These are phyloP conservation scores for Epizoanthus rinbou DNA, from an alignment of 92 coral and sea anemone genomes.

Conservation along the genomic window DNA sequence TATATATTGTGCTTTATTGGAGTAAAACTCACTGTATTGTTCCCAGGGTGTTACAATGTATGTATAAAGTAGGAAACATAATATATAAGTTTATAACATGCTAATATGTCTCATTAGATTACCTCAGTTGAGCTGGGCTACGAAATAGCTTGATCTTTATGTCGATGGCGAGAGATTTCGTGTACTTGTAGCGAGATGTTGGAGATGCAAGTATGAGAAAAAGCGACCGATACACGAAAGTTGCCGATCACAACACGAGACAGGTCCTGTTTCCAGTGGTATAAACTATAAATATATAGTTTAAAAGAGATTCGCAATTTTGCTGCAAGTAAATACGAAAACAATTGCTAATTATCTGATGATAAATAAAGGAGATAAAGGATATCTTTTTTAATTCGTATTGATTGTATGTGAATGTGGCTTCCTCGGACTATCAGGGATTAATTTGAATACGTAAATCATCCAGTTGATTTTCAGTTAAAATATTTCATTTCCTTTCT, in stretches of 20 bases:
- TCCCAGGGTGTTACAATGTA: no score
- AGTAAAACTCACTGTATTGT: no score
- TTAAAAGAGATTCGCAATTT: slow-evolving; percentile 7
- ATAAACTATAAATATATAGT: background rate
- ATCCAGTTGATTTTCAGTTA: background rate
- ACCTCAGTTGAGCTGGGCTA: no score
- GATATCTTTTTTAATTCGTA: background rate
- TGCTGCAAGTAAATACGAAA: background rate
- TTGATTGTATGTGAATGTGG: background rate
- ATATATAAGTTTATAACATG: no score
- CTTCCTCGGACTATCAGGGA: background rate
- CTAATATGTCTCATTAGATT: no score
- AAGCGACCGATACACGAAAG: background rate
- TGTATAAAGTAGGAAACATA: no score
- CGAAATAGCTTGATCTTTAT: background rate
- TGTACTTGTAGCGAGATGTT: background rate
- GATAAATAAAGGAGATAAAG: background rate
- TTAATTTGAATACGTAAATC: background rate
- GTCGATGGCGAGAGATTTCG: background rate
- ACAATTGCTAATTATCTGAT: slow-evolving; percentile 30
- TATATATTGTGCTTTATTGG: no score
- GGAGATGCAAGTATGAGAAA: background rate
- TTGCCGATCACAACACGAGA: background rate
- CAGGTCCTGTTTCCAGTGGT: background rate
- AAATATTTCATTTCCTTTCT: background rate